Percentiles rank a stretch among this genome's conserved stretches.
Conservation (phyloP, 2,888 invertebrate genomes). For the Lobophora halterata region DNA sequence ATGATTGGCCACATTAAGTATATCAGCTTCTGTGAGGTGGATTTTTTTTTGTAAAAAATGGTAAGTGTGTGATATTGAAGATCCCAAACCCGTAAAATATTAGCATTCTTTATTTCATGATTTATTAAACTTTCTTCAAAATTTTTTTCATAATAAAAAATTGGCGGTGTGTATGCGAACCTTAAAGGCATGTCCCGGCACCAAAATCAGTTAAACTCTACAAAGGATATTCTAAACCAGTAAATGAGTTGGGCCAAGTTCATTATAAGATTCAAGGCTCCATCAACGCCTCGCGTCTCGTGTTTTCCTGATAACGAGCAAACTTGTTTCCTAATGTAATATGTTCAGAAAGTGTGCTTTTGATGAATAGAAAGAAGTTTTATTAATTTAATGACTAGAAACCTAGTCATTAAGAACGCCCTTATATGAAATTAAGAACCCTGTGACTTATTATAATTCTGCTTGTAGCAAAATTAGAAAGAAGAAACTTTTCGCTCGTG, state of each 20-base stretch:
- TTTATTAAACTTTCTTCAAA: too few relatives aligned
- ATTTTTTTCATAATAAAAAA: too few relatives aligned
- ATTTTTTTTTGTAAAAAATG: neutral
- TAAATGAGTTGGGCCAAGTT: conserved; percentile 30
- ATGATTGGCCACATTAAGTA: too few relatives aligned
- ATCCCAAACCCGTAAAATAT: neutral
- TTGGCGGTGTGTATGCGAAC: too few relatives aligned
- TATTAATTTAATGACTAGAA: too few relatives aligned
- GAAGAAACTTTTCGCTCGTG: neutral
- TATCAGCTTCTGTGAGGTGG: too few relatives aligned
- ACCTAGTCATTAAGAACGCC: too few relatives aligned
- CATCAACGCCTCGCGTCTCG: conserved; percentile 36
- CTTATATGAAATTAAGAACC: too few relatives aligned
- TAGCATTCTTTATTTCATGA: too few relatives aligned
- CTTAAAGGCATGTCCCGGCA: conserved; percentile 2
- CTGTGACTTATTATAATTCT: too few relatives aligned
- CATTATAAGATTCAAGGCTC: conserved; percentile 39
- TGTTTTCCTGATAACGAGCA: conserved; percentile 28
- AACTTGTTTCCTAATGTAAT: conserved; percentile 22
- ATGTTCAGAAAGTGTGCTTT: conserved; percentile 12
- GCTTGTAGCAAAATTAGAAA: too few relatives aligned
- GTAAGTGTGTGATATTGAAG: neutral
- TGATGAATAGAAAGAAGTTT: conserved; percentile 5
- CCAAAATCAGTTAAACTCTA: conserved; percentile 15
- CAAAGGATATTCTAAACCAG: conserved; percentile 19